Percentiles rank a stretch among this genome's conserved stretches.
Conservation (phyloP, 1,140 invertebrate genomes). For the Colletes gigas region DNA sequence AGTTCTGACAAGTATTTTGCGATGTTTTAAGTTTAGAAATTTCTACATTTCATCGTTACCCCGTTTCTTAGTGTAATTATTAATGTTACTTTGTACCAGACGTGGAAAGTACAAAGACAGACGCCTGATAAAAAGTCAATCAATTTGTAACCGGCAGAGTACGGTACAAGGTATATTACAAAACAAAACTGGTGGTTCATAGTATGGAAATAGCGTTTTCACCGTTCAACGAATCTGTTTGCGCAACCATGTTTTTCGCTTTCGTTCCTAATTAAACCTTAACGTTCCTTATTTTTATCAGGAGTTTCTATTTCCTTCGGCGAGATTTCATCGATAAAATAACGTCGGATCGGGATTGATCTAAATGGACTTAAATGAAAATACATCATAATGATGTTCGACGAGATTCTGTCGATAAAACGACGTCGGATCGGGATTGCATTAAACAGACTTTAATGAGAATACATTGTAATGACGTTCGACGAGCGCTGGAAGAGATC, state of each 20-base stretch:
- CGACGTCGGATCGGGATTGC: neutral
- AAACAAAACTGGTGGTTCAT: neutral
- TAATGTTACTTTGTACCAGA: neutral
- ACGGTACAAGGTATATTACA: constrained; percentile 14
- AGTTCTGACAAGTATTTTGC: too few species aligned
- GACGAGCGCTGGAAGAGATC: neutral
- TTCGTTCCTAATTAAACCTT: constrained; percentile 20
- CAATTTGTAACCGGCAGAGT: constrained; percentile 32
- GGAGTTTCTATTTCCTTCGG: neutral
- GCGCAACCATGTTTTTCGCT: constrained; percentile 19
- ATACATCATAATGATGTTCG: too few species aligned
- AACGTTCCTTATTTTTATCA: neutral
- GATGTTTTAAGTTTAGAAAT: too few species aligned
- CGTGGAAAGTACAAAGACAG: neutral
- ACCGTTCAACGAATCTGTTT: constrained; percentile 39
- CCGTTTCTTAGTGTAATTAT: neutral
- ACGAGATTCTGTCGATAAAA: neutral
- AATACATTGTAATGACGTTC: too few species aligned
- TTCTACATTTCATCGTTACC: too few species aligned
- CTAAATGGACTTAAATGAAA: neutral
- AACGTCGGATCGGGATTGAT: neutral
- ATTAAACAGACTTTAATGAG: neutral
- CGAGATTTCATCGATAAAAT: neutral
- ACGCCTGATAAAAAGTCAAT: constrained; percentile 24
- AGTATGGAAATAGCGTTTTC: constrained; percentile 20